Evolutionary conservation across 2,888 invertebrate species (phyloP).

Genomic region (Coenonympha arcania): DNA sequence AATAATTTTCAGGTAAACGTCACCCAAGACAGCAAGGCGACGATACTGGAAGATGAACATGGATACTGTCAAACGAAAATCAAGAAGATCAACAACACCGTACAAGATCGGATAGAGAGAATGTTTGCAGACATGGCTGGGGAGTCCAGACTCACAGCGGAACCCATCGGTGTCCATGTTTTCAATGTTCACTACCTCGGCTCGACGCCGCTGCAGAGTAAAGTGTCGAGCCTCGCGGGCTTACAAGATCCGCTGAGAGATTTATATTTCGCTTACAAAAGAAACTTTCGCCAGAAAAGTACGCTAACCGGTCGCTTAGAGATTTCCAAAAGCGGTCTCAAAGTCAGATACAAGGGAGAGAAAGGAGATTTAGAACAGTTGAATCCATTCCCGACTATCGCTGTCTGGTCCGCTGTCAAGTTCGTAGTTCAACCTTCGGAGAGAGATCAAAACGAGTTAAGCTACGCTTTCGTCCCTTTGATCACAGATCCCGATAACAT

Average conservation of each 20-base stretch:
- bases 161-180: constrained; percentile 72
- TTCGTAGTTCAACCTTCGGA: constrained; percentile 80
- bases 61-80: constrained; percentile 58
- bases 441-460: constrained; percentile 68
- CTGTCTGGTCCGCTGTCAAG: constrained; percentile 94
- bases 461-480: constrained; percentile 87
- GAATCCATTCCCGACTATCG: constrained; percentile 92
- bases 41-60: constrained; percentile 60
- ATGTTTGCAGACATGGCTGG: constrained; percentile 85
- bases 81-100: constrained; percentile 75
- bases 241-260: constrained; percentile 86
- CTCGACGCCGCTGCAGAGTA: constrained; percentile 82
- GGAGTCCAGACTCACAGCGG: constrained; percentile 63
- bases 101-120: constrained; percentile 89
- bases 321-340: constrained; percentile 80
- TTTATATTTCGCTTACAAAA: constrained; percentile 78
- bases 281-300: constrained; percentile 68
- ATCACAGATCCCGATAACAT: constrained; percentile 87
- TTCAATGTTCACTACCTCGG: constrained; percentile 88
- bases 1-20: constrained; percentile 48
- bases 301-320: constrained; percentile 76
- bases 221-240: constrained; percentile 87
- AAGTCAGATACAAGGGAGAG: constrained; percentile 79
- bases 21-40: constrained; percentile 48
- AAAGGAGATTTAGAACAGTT: constrained; percentile 77